Evolutionary conservation across 2,113 vertebrate species (phyloP).

Genomic region (Myanophis thanlyinensis): DNA sequence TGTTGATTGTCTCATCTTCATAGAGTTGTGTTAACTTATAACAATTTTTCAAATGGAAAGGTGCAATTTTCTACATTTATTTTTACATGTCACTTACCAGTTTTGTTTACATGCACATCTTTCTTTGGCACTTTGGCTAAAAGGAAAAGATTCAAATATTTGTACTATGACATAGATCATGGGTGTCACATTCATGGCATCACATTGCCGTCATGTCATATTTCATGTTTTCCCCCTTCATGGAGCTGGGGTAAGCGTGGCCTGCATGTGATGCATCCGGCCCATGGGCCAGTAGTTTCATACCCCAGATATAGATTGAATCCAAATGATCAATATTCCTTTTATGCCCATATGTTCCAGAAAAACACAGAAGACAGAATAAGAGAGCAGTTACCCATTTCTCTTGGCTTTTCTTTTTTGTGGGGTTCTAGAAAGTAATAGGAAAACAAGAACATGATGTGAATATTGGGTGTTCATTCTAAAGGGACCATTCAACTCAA

Average conservation of each 20-base stretch:
- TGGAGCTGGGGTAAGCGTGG: too few species aligned
- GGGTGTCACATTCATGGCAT: too few species aligned
- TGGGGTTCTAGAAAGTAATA: neutral
- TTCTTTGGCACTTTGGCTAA: constrained; percentile 45
- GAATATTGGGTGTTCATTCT: neutral
- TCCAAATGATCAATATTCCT: neutral
- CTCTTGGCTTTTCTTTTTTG: neutral
- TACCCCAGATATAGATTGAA: too few species aligned
- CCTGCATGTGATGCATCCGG: too few species aligned
- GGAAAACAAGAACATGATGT: neutral
- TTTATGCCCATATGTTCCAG: neutral
- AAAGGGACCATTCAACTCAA: neutral
- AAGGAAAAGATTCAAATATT: neutral
- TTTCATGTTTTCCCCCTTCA: too few species aligned
- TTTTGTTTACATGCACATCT: neutral
- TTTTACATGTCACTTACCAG: neutral
- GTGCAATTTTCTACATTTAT: neutral
- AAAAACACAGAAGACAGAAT: neutral
- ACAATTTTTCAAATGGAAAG: neutral
- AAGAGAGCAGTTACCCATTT: neutral
- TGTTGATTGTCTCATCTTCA: neutral
- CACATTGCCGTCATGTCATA: too few species aligned
- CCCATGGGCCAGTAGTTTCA: too few species aligned
- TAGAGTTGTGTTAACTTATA: neutral
- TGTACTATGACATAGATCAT: neutral